Conservation (phyloP, 2,797 vertebrate genomes). For the Xiphophorus birchmanni region DNA sequence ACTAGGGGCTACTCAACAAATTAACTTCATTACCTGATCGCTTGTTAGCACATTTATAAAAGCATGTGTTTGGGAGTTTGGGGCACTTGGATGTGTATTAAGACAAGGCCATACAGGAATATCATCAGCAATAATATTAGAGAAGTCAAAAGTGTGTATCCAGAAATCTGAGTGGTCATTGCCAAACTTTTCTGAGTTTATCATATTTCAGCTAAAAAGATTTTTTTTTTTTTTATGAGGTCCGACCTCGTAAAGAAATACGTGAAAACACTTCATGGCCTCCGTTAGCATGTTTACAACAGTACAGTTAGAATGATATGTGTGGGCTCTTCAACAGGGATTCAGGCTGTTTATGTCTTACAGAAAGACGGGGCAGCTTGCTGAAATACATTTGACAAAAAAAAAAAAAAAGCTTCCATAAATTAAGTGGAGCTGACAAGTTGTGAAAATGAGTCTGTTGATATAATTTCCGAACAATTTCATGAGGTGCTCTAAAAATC, state of each 20-base stretch:
- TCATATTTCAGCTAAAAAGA: not conserved
- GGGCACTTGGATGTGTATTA: not conserved
- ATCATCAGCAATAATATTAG: not conserved
- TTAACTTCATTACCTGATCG: not conserved
- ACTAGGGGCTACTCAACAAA: not conserved
- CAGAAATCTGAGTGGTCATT: not conserved
- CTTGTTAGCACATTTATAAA: not conserved
- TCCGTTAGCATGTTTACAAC: not conserved
- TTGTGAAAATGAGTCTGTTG: not conserved
- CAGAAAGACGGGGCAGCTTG: not conserved
- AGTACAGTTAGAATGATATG: not conserved
- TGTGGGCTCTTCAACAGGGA: not conserved
- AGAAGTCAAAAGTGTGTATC: not conserved
- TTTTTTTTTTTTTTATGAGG: not conserved
- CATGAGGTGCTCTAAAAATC: not conserved
- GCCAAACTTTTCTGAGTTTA: not conserved
- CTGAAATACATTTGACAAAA: not conserved
- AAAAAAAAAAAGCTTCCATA: not conserved
- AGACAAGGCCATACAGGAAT: not conserved
- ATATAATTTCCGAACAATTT: not conserved
- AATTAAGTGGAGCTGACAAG: not conserved
- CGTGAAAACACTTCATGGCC: not conserved
- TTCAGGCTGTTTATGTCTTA: not conserved
- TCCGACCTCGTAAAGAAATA: not conserved
- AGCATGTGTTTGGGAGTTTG: not conserved